Base-by-base conservation (phyloP, 2,113 vertebrate genomes). In the Narcine bancroftii region DNA sequence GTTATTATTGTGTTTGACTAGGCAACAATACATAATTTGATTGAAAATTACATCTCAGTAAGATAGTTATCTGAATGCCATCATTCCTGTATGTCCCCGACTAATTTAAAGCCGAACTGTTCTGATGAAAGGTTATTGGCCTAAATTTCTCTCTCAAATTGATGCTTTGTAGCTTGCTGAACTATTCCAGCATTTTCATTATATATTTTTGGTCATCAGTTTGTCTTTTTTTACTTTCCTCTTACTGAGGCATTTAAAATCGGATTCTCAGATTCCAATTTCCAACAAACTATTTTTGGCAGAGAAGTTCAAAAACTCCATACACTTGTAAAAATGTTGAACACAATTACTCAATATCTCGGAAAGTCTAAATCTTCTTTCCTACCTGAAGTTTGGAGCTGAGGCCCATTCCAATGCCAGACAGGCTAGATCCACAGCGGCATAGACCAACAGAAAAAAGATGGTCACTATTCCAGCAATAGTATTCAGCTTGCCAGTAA, bases 401-500 rank as follows among this genome's bases (percentile, higher is more conserved):
- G 97, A 98, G 0, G 97, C 97, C 98, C 98, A 98, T 91, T 98
- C 97, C 87, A 98, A 93, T 17, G 97, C 97, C 3, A 98, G 95
- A 92, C 97, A 98, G 92, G 97, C 98, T 95, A 98, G 93, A 91
- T 98, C 97, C 93, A 98, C 97, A 0, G 97, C 97, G 1, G 98
- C 97, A 0, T 98, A 98, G 89, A 98, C 97, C 94, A 98, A 73
- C 89, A 98, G 95, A 94, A 98, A 98, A 96, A 97, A 98, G 92
- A 97, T 98, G 93, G 97, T 97, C 92, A 98, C 97, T 0, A 98
- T 97, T 60, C 97, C 97, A 3, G 98, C 98, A 0, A 98, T 98
- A 94, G 97, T 98, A 96, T 98, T 98, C 92, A 99, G 96, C 94
- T 99, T 96, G 26, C 97, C 98, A 19, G 97, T 97, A 94, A 98